Evolutionary conservation across 92 coral and sea anemone species (phyloP), one percentile per base, ranked within the genome.

Genomic region (Plumapathes pennacea): DNA sequence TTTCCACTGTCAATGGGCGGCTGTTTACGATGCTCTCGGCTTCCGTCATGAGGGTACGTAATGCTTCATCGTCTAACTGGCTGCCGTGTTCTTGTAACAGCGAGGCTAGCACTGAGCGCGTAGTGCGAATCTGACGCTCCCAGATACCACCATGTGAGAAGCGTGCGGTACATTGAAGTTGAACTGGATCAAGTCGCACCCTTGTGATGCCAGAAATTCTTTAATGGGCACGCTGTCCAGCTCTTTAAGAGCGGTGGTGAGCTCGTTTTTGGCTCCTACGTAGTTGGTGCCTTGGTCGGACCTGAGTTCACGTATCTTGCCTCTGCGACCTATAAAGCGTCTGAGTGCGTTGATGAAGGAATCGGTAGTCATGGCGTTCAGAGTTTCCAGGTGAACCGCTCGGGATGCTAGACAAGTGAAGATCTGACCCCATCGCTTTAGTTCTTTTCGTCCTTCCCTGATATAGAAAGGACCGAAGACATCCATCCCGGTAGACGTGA

Each of bases 11-110:
- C 10, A 70, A 69, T 21, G 41, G 78, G 52, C 71, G 71, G 46
- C 61, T 71, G 46, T 59, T 70, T 20, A 59, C 30, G 50, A 59
- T 46, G 23, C 47, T 47, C n/a, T n/a, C n/a, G n/a, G n/a, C n/a
- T n/a, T n/a, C n/a, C n/a, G n/a, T n/a, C n/a, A n/a, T n/a, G n/a
- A 42, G 54, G 37, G 71, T 72, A 14, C 72, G 51, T 30, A 57
- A 47, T 15, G 69, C 68, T 50, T 70, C 78, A 24, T 70, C 59
- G 38, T 74, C 81, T 27, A 63, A 60, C 23, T 74, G 81, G 39
- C 28, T 31, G 28, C 81, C 81, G 19, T 63, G 72, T 32, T 74
- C 71, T 33, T 41, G 43, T 21, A 74, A 52, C 41, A 73, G 50
- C 7, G 40, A 32, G 4, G 81, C 18, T 5, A 62, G 56, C 11